Conservation (phyloP, 1,140 invertebrate genomes). For the Drosophila nasuta region DNA sequence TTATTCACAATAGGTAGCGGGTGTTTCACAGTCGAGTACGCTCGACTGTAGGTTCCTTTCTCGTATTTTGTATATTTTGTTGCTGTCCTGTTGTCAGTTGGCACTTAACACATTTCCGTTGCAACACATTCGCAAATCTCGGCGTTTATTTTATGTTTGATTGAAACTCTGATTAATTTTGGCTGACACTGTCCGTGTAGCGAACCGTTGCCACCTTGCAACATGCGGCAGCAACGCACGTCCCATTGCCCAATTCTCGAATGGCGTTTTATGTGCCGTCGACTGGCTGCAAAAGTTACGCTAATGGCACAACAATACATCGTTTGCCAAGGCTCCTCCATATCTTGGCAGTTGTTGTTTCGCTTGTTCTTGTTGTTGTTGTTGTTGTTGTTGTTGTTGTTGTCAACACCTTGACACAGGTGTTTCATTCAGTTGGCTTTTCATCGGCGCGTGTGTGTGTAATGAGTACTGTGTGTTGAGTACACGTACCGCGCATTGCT, state of each 20-base stretch:
- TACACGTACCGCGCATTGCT: constrained; percentile 68
- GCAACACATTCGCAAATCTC: constrained; percentile 48
- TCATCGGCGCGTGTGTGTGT: constrained; percentile 46
- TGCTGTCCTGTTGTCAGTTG: constrained; percentile 13
- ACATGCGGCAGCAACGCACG: constrained; percentile 30
- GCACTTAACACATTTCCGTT: constrained; percentile 55
- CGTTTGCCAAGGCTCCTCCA: constrained; percentile 29
- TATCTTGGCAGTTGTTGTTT: constrained; percentile 8
- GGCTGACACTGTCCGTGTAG: constrained; percentile 24
- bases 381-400: constrained; percentile 44
- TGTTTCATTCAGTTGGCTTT: constrained; percentile 55
- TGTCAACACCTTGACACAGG: constrained; percentile 70
- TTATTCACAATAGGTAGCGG: no score
- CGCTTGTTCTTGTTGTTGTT: constrained; percentile 35
- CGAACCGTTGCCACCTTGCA: constrained; percentile 5
- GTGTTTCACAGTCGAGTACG: no score
- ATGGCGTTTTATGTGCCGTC: constrained; percentile 22
- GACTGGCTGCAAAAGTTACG: constrained; percentile 41
- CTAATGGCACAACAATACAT: constrained; percentile 56
- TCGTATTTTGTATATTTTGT: not conserved
- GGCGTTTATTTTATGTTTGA: constrained; percentile 74
- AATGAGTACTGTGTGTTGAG: constrained; percentile 54
- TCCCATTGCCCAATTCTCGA: constrained; percentile 52
- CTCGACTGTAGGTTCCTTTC: not conserved
- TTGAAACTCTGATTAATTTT: constrained; percentile 78